Conservation (phyloP, 2,888 invertebrate species). For the Prosapia bicincta region DNA sequence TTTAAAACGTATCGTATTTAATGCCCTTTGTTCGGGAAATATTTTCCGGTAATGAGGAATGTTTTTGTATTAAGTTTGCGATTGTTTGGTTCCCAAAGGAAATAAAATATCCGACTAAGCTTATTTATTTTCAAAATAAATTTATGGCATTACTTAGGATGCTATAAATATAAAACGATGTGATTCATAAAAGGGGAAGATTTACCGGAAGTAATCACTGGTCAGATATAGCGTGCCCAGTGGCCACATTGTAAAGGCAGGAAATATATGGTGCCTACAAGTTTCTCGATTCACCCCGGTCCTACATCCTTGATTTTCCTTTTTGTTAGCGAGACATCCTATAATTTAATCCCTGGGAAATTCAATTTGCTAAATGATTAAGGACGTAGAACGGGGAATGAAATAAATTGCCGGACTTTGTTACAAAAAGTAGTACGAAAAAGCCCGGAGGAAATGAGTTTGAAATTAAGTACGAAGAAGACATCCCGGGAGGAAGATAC, state of each 20-base stretch:
- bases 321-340: background rate
- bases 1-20: too few relatives aligned
- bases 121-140: background rate
- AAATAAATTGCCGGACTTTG: background rate
- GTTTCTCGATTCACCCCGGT: background rate
- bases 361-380: slow-evolving; percentile 2
- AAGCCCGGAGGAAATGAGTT: background rate
- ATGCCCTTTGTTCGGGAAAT: too few relatives aligned
- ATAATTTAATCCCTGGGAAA: background rate
- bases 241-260: background rate
- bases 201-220: background rate
- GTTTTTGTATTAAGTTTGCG: too few relatives aligned
- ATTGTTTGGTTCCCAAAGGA: too few relatives aligned
- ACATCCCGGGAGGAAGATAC: too few relatives aligned
- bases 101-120: too few relatives aligned
- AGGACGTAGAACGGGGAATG: background rate
- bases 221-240: background rate
- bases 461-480: too few relatives aligned
- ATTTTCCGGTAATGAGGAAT: too few relatives aligned
- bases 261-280: background rate
- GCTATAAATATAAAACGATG: background rate
- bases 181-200: background rate
- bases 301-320: background rate
- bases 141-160: background rate
- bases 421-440: background rate